Evolutionary conservation across 1,140 invertebrate genomes (phyloP).

Genomic region (Drosophila lowei): DNA sequence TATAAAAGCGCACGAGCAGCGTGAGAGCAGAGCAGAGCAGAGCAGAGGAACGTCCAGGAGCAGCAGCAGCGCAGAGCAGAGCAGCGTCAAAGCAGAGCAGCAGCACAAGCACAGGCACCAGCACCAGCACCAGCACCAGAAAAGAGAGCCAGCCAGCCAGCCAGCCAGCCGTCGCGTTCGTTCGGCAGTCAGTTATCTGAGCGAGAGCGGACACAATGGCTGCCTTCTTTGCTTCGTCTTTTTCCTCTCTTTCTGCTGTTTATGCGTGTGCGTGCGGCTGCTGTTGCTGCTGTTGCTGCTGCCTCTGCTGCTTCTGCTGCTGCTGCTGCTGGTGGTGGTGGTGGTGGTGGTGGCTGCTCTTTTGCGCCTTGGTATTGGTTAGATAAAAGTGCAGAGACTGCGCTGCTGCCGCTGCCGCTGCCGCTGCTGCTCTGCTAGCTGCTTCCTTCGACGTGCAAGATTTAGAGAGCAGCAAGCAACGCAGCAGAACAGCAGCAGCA

Average conservation of each 20-base stretch:
- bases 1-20: slow-evolving; percentile 67
- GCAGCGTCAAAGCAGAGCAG: not conserved
- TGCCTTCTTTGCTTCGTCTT: slow-evolving; percentile 20
- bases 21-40: slow-evolving; percentile 24
- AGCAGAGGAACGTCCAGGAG: not conserved
- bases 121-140: slow-evolving; percentile 4
- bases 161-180: no score
- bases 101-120: slow-evolving; percentile 23
- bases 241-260: not conserved
- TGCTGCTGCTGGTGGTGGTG: slow-evolving; percentile 10
- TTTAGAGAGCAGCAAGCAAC: slow-evolving; percentile 43
- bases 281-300: slow-evolving; percentile 38
- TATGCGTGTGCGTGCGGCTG: slow-evolving; percentile 36
- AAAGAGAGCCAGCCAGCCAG: slow-evolving; percentile 5
- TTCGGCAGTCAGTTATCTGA: slow-evolving; percentile 27
- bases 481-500: slow-evolving; percentile 52
- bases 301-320: no score
- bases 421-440: slow-evolving; percentile 2
- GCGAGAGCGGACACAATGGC: slow-evolving; percentile 30
- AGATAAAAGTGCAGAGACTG: slow-evolving; percentile 67
- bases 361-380: slow-evolving; percentile 61
- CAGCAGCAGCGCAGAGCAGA: slow-evolving; percentile 11
- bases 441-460: slow-evolving; percentile 30
- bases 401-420: slow-evolving; percentile 9
- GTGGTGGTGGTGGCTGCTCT: slow-evolving; percentile 28